These are phyloP conservation scores for Diarsia mendica DNA, from an alignment of 2,888 invertebrate genomes.

Conservation along the genomic window DNA sequence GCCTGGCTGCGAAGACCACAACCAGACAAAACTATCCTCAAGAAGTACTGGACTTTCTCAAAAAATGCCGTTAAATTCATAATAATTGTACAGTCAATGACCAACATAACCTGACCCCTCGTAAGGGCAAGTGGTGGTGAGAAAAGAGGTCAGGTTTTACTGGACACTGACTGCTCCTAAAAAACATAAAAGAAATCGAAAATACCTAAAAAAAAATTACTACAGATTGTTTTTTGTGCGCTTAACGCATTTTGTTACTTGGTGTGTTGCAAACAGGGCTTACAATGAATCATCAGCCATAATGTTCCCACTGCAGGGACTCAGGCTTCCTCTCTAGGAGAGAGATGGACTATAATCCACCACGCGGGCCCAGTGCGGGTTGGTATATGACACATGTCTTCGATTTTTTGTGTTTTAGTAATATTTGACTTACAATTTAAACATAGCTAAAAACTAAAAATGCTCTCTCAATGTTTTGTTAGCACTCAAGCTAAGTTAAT, in stretches of 20 bases:
- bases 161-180: no score
- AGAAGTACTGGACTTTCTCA: slow-evolving; percentile 84
- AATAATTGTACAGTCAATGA: neutral
- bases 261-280: neutral
- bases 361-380: no score
- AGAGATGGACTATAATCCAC: no score
- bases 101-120: no score
- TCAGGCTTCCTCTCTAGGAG: no score
- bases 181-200: neutral
- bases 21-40: slow-evolving; percentile 78
- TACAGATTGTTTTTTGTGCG: neutral
- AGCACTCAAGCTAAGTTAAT: neutral
- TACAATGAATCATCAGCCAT: neutral
- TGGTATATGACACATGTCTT: no score
- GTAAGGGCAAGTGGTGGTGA: no score
- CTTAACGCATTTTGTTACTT: neutral
- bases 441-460: neutral
- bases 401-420: neutral
- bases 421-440: neutral
- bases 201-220: neutral
- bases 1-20: slow-evolving; percentile 78
- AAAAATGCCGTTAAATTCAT: slow-evolving; percentile 81
- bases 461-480: neutral
- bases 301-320: no score
- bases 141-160: no score